Evolutionary conservation across 2,888 invertebrate species (phyloP), one percentile per base, ranked within the genome.

Genomic region (Drosophila meridionalis): DNA sequence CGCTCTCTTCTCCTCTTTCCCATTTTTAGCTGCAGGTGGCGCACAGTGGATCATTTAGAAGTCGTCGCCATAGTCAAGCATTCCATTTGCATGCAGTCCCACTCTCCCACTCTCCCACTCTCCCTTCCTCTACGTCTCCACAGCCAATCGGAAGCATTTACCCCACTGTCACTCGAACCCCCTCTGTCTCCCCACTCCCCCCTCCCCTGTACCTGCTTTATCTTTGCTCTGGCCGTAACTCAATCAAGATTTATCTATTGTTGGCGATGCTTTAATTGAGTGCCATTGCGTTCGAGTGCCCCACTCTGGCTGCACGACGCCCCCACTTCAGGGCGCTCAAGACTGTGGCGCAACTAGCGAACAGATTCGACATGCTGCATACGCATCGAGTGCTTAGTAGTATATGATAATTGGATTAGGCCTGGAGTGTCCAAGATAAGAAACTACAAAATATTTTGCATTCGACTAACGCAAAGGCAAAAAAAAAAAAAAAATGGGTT

Each of bases 1-100:
- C 20, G 2, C 34, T 12, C 8, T 2, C 34, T 12, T 14, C 4
- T 12, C 14, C 42, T 6, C 32, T 50, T 26, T 14, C 4, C 4
- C 20, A 32, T 34, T 50, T 34, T 28, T 56, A 40, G 56, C 8
- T 61, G 73, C 42, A 30, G 76, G 73, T 73, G 76, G 73, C 61
- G 73, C 73, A 65, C 61, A 62, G 55, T 77, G 69, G 56, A 78
- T 73, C 73, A 66, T 78, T 77, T 77, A 69, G 78, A 78, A 69
- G 69, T 64, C 77, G 77, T 68, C 73, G 60, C 60, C 55, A 55
- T 62, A 43, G 63, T 55, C 43, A 12, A 52, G 43, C 14, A 63
- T 69, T 69, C 63, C 45, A 78, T 77, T 78, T 77, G 78, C 77
- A 74, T 78, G 69, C 59, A 59, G 65, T 11, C 67, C 63, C 14